phyloP scores from a whole-genome alignment of 2,797 vertebrate genomes.

The Triplophysa yarkandensis region DNA sequence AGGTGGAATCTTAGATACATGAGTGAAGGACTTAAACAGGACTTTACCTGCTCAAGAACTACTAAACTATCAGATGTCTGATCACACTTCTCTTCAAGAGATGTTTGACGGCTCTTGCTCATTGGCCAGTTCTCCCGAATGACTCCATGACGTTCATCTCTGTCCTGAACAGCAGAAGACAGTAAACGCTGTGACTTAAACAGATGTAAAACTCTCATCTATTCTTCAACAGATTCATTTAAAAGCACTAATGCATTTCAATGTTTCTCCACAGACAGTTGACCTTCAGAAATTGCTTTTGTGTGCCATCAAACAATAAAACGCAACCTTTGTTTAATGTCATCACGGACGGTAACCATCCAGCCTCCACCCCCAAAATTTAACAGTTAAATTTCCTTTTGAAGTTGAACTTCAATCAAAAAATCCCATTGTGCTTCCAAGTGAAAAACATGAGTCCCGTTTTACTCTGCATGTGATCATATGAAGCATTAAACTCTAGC shows the following conservation, averaged over 20 bases:
- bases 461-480: constrained; percentile 20
- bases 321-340: constrained; percentile 61
- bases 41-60: constrained; percentile 45
- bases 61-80: constrained; percentile 45
- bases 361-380: constrained; percentile 54
- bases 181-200: neutral
- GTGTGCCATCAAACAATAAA: constrained; percentile 51
- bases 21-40: too few species aligned
- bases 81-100: constrained; percentile 61
- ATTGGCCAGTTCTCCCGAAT: constrained; percentile 58
- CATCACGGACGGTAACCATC: constrained; percentile 64
- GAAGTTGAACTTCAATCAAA: constrained; percentile 69
- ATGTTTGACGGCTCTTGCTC: constrained; percentile 61
- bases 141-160: constrained; percentile 41
- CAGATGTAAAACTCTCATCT: neutral
- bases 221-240: constrained; percentile 43
- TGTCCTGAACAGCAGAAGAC: constrained; percentile 46
- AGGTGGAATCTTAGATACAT: too few species aligned
- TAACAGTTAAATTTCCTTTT: constrained; percentile 70
- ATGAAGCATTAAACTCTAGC: neutral
- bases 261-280: constrained; percentile 53
- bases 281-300: constrained; percentile 60
- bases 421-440: constrained; percentile 50
- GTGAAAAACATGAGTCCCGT: constrained; percentile 63
- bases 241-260: constrained; percentile 43